Evolutionary conservation across 2,888 invertebrate species (phyloP).

Genomic region (Blera fallax): DNA sequence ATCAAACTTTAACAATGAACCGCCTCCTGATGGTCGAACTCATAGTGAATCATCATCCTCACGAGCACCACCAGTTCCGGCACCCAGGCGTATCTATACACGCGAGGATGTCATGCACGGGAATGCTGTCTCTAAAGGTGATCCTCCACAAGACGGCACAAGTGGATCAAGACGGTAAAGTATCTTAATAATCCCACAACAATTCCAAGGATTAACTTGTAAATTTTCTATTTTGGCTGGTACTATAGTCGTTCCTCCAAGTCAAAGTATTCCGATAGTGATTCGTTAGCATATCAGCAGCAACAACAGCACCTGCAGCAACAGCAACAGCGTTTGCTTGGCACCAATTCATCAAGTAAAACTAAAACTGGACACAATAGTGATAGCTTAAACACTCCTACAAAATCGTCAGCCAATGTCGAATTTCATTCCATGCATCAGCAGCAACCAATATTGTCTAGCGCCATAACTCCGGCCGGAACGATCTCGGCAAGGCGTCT

Average conservation of each 20-base stretch:
- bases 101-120: constrained; percentile 90
- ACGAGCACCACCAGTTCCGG: constrained; percentile 35
- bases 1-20: constrained; percentile 14
- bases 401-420: constrained; percentile 50
- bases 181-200: background rate
- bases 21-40: constrained; percentile 5
- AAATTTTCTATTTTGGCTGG: background rate
- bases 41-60: constrained; percentile 32
- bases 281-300: constrained; percentile 43
- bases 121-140: constrained; percentile 87
- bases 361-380: constrained; percentile 43
- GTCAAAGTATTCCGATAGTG: constrained; percentile 65
- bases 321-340: constrained; percentile 16
- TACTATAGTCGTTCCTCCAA: constrained; percentile 54
- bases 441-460: constrained; percentile 40
- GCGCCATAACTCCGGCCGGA: constrained; percentile 30
- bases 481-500: constrained; percentile 82
- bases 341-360: constrained; percentile 12
- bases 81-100: constrained; percentile 83
- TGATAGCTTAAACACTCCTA: constrained; percentile 66
- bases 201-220: background rate
- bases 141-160: constrained; percentile 76
- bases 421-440: constrained; percentile 68
- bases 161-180: constrained; percentile 51
- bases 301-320: constrained; percentile 48